phyloP scores from a whole-genome alignment of 2,797 vertebrate species.

The Sebastes cheni region DNA sequence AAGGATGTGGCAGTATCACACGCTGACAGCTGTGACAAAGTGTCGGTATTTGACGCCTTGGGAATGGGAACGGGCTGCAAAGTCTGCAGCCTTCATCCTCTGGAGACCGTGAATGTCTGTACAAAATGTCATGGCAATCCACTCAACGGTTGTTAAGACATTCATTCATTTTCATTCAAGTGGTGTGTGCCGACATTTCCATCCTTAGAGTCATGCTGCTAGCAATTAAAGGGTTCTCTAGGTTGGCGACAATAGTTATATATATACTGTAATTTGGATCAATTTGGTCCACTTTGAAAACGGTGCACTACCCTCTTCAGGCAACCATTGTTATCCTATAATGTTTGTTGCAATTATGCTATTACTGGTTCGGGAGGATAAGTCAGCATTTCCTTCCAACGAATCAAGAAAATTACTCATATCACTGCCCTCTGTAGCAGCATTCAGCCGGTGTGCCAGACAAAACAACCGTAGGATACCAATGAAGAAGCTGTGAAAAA shows the following conservation, averaged over 20 bases:
- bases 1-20: no score
- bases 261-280: conserved; percentile 8
- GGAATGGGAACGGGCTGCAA: no score
- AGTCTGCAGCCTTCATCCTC: not conserved
- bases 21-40: no score
- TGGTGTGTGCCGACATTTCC: not conserved
- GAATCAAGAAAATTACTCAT: conserved; percentile 24
- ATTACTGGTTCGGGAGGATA: conserved; percentile 18
- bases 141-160: not conserved
- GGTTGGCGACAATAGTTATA: not conserved
- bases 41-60: no score
- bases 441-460: conserved; percentile 7
- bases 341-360: conserved; percentile 17
- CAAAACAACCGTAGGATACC: conserved; percentile 26
- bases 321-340: conserved; percentile 1
- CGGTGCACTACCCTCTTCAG: not conserved
- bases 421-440: conserved; percentile 5
- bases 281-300: conserved; percentile 16
- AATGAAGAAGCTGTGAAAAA: conserved; percentile 30
- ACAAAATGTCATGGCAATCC: not conserved
- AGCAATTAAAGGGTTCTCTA: not conserved
- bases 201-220: not conserved
- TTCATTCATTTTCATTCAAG: not conserved
- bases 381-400: conserved; percentile 4
- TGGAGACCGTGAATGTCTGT: not conserved